Conservation (phyloP, 2,797 vertebrate genomes). For the Carapus acus region DNA sequence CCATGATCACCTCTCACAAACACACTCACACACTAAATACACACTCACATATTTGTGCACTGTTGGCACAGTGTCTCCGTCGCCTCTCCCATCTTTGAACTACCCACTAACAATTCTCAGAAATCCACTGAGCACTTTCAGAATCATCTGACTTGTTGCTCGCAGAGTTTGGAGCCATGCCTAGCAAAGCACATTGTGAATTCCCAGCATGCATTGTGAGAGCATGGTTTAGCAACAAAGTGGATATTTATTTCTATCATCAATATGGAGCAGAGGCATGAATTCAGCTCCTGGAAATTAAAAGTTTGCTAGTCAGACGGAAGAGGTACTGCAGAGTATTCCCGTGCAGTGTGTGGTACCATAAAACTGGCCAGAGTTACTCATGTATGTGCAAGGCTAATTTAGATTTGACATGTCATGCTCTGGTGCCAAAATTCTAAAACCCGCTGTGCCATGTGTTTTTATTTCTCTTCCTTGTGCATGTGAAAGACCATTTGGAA, state of each 20-base stretch:
- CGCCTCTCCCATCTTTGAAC: conserved; percentile 41
- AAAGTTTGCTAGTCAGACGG: conserved; percentile 14
- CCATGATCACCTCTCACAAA: too few species aligned
- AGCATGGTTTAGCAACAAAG: conserved; percentile 31
- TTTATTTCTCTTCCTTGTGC: conserved; percentile 61
- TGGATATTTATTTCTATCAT: conserved; percentile 19
- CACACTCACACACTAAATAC: conserved; percentile 1
- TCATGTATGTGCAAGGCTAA: conserved; percentile 46
- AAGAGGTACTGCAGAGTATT: conserved; percentile 19
- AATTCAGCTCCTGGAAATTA: conserved; percentile 16
- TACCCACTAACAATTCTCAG: conserved; percentile 31
- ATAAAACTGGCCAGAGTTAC: conserved; percentile 35
- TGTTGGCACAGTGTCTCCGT: conserved; percentile 41
- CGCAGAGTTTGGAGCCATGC: conserved; percentile 41
- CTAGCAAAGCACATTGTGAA: conserved; percentile 42
- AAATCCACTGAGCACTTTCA: conserved; percentile 27
- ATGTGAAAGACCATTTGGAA: conserved; percentile 73
- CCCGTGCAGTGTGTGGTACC: conserved; percentile 26
- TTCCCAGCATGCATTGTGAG: conserved; percentile 52
- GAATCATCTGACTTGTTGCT: conserved; percentile 35
- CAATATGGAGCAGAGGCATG: conserved; percentile 34
- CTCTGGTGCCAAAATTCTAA: conserved; percentile 52
- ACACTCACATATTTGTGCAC: conserved; percentile 2
- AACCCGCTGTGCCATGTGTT: conserved; percentile 56
- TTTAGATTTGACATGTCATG: conserved; percentile 54